phyloP scores from a whole-genome alignment of 2,888 invertebrate genomes.

The Hylaea fasciaria region DNA sequence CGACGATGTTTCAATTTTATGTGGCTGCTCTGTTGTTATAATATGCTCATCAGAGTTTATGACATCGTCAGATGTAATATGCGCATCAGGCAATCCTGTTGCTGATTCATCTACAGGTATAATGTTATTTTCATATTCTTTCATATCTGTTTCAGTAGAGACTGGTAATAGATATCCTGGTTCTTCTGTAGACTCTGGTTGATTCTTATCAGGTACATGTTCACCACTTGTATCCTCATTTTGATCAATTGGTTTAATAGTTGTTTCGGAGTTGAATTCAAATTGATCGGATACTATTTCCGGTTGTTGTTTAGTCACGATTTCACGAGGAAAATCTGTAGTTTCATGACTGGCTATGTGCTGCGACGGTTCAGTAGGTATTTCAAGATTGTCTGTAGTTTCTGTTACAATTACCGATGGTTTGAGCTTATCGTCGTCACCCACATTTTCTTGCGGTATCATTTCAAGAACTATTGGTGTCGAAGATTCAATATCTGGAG shows the following conservation, averaged over 20 bases:
- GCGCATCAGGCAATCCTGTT: slow-evolving; percentile 4
- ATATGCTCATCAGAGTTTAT: not conserved
- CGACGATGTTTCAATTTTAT: slow-evolving; percentile 12
- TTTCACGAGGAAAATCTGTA: slow-evolving; percentile 6
- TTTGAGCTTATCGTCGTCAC: slow-evolving; percentile 8
- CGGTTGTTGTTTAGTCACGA: slow-evolving; percentile 15
- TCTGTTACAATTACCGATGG: slow-evolving; percentile 22
- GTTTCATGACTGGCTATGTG: not conserved
- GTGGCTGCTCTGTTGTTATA: slow-evolving; percentile 1
- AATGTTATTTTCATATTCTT: slow-evolving; percentile 29
- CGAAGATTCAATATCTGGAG: slow-evolving; percentile 22
- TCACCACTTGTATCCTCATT: slow-evolving; percentile 9
- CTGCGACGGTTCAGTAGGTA: slow-evolving; percentile 35
- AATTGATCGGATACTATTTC: slow-evolving; percentile 6
- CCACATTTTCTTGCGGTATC: slow-evolving; percentile 7
- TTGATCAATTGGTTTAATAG: slow-evolving; percentile 6
- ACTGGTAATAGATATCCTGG: slow-evolving; percentile 7
- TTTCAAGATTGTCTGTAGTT: slow-evolving; percentile 36
- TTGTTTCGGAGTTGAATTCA: slow-evolving; percentile 9
- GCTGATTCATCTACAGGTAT: slow-evolving; percentile 10
- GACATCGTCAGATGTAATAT: slow-evolving; percentile 13
- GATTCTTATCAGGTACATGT: slow-evolving; percentile 13
- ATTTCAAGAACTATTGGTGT: slow-evolving; percentile 9
- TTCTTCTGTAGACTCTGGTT: slow-evolving; percentile 11
- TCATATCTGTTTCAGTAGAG: slow-evolving; percentile 9